Base-by-base conservation (phyloP, 1,140 invertebrate genomes). In the Pseudomyrmex sp. region DNA sequence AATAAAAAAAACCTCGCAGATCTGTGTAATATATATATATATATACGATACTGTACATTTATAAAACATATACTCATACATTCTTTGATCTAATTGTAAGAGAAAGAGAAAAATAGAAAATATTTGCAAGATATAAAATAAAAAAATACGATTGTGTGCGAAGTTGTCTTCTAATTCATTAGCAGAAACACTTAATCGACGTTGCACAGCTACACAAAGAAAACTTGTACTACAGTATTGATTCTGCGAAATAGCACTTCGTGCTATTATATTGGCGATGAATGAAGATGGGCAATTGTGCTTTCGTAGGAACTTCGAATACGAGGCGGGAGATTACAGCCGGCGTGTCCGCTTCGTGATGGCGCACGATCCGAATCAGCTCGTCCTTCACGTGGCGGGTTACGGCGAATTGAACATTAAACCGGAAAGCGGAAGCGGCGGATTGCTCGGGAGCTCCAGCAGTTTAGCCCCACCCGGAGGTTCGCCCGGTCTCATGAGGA, bases 361-460 rank as follows among this genome's bases (percentile, higher is more conserved):
- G 95, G 96, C 97, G 1, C 97, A 98, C 88, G 98, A 99, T 94
- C 97, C 98, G 7, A 98, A 99, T 92, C 97, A 98, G 92, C 94
- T 98, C 86, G 97, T 98, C 1, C 95, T 97, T 85, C 97, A 98
- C 90, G 96, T 98, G 61, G 97, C 96, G 54, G 97, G 97, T 68
- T 98, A 98, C 86, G 98, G 98, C 13, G 98, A 99, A 91, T 94
- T 99, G 35, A 98, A 97, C 90, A 97, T 98, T 85, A 95, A 95
- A 84, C 89, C 93, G 18, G 94, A 95, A 91, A 95, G 96, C 91
- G 91, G 92, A 77, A 92, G 90, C 50, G 86, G 91, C n/a, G 87
- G 86, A 56, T 87, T 94, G 72, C 87, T 95, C 63, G 93, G 94
- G 9, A 95, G 95, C 20, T 94, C 95, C 23, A 93, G 94, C 10